Conservation (phyloP, 2,797 vertebrate species). For the Pantherophis alleghaniensis region DNA sequence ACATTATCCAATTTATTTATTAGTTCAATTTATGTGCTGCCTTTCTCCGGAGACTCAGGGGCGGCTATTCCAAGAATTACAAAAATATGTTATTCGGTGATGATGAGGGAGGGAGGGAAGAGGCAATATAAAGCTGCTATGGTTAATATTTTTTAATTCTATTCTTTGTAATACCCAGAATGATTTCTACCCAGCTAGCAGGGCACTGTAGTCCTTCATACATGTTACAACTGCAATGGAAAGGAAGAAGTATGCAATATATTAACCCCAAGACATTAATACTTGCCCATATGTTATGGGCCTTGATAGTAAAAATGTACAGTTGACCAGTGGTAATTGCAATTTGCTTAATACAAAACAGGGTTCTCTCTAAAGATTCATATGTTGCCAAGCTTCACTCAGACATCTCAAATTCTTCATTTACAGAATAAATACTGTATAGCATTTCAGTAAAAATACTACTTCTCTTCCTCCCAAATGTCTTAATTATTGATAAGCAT, state of each 20-base stretch:
- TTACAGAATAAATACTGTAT: conserved; percentile 51
- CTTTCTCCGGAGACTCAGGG: no score
- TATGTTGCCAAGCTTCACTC: neutral
- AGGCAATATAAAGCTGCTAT: neutral
- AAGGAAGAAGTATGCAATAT: no score
- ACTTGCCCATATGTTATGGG: neutral
- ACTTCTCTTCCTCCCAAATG: conserved; percentile 45
- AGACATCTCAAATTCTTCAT: conserved; percentile 24
- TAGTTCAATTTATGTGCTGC: no score
- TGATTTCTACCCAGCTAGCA: neutral
- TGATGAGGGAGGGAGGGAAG: neutral
- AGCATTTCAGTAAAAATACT: conserved; percentile 39
- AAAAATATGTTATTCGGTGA: neutral
- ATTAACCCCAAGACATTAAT: neutral
- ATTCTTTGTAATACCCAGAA: neutral
- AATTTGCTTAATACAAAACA: neutral
- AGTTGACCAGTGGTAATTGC: neutral
- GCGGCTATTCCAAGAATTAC: neutral
- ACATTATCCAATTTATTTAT: neutral
- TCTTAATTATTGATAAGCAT: conserved; percentile 35
- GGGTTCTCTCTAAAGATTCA: neutral
- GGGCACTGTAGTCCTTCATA: neutral
- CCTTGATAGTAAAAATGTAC: neutral
- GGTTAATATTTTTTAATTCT: neutral
- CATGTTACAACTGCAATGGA: neutral